phyloP scores from a whole-genome alignment of 2,797 vertebrate genomes.

The Sebastes diaconus region DNA sequence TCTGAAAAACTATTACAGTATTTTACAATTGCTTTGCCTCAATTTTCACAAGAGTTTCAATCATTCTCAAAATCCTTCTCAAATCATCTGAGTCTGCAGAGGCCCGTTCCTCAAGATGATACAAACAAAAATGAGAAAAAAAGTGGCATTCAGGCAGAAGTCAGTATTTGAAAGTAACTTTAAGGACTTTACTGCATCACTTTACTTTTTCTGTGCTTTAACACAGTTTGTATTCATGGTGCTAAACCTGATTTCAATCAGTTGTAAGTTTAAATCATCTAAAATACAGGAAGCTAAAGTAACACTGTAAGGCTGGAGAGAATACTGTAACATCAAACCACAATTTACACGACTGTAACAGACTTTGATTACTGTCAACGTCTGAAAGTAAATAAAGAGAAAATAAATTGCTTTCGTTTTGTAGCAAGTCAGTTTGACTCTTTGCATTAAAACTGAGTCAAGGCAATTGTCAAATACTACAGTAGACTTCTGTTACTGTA shows the following conservation, averaged over 20 bases:
- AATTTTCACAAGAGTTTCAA: not conserved
- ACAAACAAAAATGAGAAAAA: not conserved
- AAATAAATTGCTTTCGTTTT: not conserved
- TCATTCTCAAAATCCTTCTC: not conserved
- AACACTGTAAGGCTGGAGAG: not conserved
- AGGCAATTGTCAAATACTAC: not conserved
- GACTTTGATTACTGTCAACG: not conserved
- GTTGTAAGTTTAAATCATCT: not conserved
- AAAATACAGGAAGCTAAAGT: not conserved
- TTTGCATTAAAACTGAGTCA: not conserved
- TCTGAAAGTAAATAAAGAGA: not conserved
- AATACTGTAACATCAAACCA: not conserved
- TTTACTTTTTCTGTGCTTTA: not conserved
- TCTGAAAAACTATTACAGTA: not conserved
- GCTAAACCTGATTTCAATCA: not conserved
- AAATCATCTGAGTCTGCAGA: not conserved
- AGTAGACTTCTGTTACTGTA: not conserved
- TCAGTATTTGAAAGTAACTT: not conserved
- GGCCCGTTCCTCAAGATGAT: too few species aligned
- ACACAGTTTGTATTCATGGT: not conserved
- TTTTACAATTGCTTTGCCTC: not conserved
- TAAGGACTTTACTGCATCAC: not conserved
- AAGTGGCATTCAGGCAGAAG: not conserved
- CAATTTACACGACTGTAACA: not conserved
- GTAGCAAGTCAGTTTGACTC: not conserved